Percentiles rank a stretch among this genome's conserved stretches.
Conservation (phyloP, 2,113 vertebrate species). For the Triplophysa tibetana region DNA sequence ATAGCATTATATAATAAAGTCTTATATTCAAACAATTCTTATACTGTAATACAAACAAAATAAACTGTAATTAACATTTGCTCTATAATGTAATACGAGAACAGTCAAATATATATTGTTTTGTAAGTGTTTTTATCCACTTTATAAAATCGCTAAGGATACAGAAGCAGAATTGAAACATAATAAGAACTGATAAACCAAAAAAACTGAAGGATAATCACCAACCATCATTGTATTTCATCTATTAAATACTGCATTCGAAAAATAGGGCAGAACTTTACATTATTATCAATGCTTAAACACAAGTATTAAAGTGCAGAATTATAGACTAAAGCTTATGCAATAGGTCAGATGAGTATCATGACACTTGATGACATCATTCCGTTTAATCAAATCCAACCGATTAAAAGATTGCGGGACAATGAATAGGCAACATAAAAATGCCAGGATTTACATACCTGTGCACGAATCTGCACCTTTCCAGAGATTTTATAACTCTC, state of each 20-base stretch:
- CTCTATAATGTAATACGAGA: too few relatives aligned
- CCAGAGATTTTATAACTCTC: slow-evolving; percentile 51
- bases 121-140: too few relatives aligned
- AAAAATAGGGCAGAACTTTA: background rate
- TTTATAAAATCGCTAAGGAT: too few relatives aligned
- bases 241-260: background rate
- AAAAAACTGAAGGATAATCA: too few relatives aligned
- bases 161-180: too few relatives aligned
- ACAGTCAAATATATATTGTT: too few relatives aligned
- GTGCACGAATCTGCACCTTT: slow-evolving; percentile 61
- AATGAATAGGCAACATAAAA: slow-evolving; percentile 63
- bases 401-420: slow-evolving; percentile 27
- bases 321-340: slow-evolving; percentile 25
- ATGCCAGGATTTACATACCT: slow-evolving; percentile 70
- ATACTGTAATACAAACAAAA: too few relatives aligned
- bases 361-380: slow-evolving; percentile 18
- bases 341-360: background rate
- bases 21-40: too few relatives aligned
- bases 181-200: too few relatives aligned
- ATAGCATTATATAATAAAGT: too few relatives aligned
- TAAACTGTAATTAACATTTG: too few relatives aligned
- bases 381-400: slow-evolving; percentile 25
- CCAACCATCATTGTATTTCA: background rate
- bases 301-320: slow-evolving; percentile 9
- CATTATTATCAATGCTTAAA: background rate